Evolutionary conservation across 53 echinoderm and acorn worm genomes (phyloP).

Genomic region (Actinopyga echinites): DNA sequence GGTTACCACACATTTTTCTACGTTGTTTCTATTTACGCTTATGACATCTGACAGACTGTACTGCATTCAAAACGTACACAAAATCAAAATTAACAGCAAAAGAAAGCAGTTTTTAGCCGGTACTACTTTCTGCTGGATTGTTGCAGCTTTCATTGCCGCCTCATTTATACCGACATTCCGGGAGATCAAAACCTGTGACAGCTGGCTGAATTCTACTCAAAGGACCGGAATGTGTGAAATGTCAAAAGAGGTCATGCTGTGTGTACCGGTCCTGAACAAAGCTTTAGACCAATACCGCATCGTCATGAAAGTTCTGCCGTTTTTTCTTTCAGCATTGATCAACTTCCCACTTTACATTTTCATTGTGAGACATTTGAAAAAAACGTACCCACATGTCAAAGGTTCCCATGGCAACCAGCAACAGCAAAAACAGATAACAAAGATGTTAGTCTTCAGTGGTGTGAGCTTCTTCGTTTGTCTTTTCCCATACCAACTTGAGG

Average conservation of each 20-base stretch:
- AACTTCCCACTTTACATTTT: conserved; percentile 6
- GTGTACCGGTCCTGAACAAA: neutral
- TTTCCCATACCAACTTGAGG: conserved; percentile 20
- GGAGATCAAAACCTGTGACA: neutral
- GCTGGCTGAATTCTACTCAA: neutral
- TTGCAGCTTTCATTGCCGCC: neutral
- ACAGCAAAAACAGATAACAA: conserved; percentile 2
- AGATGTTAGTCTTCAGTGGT: conserved; percentile 12
- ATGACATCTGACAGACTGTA: conserved; percentile 17
- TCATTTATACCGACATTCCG: neutral
- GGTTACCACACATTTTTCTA: conserved; percentile 11
- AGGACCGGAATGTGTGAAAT: no score
- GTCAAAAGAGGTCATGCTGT: neutral
- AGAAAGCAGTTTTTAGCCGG: conserved; percentile 3
- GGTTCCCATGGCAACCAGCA: neutral
- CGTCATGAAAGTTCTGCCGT: conserved; percentile 3
- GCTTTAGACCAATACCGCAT: neutral
- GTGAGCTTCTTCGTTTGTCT: conserved; percentile 15
- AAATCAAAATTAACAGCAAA: neutral
- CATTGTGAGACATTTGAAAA: neutral
- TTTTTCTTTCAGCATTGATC: neutral
- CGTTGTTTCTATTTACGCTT: conserved; percentile 12
- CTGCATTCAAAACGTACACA: neutral
- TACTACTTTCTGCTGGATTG: neutral
- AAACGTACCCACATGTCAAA: neutral